Evolutionary conservation across 2,113 vertebrate species (phyloP).

Genomic region (Montifringilla adamsi): DNA sequence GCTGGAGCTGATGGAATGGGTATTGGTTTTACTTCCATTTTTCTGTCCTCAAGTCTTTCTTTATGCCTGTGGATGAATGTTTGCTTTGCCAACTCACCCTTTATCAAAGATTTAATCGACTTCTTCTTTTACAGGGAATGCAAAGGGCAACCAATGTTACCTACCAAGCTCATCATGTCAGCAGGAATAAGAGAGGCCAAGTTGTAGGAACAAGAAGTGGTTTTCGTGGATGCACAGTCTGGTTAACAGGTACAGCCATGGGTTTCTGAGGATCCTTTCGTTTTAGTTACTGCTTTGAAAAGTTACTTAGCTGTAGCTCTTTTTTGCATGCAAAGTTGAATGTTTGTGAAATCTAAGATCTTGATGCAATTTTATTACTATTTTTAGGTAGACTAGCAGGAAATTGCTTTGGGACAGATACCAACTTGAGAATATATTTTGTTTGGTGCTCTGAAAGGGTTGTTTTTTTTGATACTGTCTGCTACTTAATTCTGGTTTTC

Average conservation of each 20-base stretch:
- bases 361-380: background rate
- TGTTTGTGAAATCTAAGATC: background rate
- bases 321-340: background rate
- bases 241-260: constrained; percentile 86
- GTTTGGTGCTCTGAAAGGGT: background rate
- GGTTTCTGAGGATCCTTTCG: background rate
- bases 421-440: background rate
- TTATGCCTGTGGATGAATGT: background rate
- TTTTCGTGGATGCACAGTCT: constrained; percentile 96
- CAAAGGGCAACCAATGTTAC: constrained; percentile 97
- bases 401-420: background rate
- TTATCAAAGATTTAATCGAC: background rate
- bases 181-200: constrained; percentile 95
- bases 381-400: background rate
- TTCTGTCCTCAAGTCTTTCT: background rate
- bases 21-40: background rate
- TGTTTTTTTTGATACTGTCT: background rate
- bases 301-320: background rate
- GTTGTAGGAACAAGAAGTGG: constrained; percentile 95
- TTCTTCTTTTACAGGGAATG: constrained; percentile 80
- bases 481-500: background rate
- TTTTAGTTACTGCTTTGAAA: background rate
- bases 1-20: background rate
- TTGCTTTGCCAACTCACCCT: background rate
- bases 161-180: constrained; percentile 97